These are phyloP conservation scores for Ashinkailepas kermadecensis DNA, from an alignment of 2,888 invertebrate species.

Conservation along the genomic window DNA sequence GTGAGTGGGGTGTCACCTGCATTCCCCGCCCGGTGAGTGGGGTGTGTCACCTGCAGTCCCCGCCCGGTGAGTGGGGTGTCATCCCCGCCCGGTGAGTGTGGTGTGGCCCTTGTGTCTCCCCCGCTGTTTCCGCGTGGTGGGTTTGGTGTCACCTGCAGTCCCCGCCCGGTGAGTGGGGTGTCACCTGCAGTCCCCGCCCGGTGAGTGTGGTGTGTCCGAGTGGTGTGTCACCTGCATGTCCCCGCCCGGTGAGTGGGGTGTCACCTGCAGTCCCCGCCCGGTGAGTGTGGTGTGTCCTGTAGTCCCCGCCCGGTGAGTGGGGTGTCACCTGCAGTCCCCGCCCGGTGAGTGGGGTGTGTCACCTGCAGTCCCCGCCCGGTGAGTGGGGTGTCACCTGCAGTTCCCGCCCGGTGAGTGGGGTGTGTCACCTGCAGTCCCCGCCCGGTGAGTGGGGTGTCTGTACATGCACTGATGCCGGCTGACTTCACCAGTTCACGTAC, in stretches of 20 bases:
- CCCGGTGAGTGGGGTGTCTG: conserved; percentile 35
- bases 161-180: conserved; percentile 57
- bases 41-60: too few species aligned
- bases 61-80: too few species aligned
- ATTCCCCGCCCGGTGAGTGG: too few species aligned
- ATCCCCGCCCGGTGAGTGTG: too few species aligned
- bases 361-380: conserved; percentile 64
- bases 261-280: conserved; percentile 66
- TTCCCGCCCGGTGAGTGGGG: conserved; percentile 54
- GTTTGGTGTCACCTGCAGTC: conserved; percentile 67
- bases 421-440: conserved; percentile 71
- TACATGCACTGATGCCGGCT: too few species aligned
- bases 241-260: conserved; percentile 57
- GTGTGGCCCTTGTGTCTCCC: too few species aligned
- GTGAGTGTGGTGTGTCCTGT: not conserved
- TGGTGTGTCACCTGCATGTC: conserved; percentile 69
- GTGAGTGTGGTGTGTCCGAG: not conserved
- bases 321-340: conserved; percentile 71
- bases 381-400: conserved; percentile 60
- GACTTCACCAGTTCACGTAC: too few species aligned
- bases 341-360: conserved; percentile 48
- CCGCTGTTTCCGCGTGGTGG: too few species aligned
- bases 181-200: conserved; percentile 66
- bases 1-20: too few species aligned
- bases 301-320: too few species aligned